Conservation (phyloP, 2,888 invertebrate species). For the Rhyacophila evoluta region DNA sequence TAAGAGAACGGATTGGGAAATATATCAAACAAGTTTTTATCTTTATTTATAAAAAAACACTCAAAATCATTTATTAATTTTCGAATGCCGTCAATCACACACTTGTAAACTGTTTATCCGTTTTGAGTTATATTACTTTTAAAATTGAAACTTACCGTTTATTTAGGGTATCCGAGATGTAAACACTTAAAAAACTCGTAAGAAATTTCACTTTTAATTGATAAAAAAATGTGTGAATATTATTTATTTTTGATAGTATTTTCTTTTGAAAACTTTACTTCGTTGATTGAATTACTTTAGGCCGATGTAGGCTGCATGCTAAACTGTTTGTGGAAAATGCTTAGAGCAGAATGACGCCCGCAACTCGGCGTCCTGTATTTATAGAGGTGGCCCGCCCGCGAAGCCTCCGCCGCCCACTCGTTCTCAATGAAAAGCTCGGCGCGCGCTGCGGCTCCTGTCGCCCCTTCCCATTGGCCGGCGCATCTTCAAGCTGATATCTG, state of each 20-base stretch:
- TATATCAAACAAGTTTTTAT: background rate
- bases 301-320: slow-evolving; percentile 26
- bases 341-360: slow-evolving; percentile 63
- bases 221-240: background rate
- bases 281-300: slow-evolving; percentile 27
- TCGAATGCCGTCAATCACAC: background rate
- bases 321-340: slow-evolving; percentile 56
- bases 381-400: slow-evolving; percentile 62
- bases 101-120: background rate
- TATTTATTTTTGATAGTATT: background rate
- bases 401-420: slow-evolving; percentile 75
- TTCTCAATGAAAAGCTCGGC: slow-evolving; percentile 74
- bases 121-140: background rate
- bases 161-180: background rate
- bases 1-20: slow-evolving; percentile 20
- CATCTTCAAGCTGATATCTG: slow-evolving; percentile 57
- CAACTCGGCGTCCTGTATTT: slow-evolving; percentile 58
- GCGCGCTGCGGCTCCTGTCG: slow-evolving; percentile 58
- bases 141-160: background rate
- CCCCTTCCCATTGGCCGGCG: slow-evolving; percentile 58
- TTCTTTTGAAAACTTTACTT: background rate
- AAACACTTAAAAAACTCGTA: background rate
- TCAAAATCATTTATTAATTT: background rate
- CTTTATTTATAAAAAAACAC: background rate
- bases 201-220: slow-evolving; percentile 6